phyloP scores from a whole-genome alignment of 2,113 vertebrate species.

The Pipra filicauda region DNA sequence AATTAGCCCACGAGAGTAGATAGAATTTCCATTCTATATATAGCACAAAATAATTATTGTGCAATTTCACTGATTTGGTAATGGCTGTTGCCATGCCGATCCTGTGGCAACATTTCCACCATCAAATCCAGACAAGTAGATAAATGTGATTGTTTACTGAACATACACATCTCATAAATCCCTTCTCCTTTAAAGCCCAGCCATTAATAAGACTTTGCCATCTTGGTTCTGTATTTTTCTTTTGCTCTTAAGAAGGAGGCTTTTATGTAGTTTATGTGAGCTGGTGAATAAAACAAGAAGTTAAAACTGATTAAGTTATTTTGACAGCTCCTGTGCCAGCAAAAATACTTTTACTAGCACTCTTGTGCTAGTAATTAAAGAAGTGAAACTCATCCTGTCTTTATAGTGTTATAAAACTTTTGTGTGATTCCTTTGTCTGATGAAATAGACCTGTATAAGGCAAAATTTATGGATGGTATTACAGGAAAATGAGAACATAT shows the following conservation, averaged over 20 bases:
- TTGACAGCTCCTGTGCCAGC: neutral
- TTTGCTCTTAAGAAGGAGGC: neutral
- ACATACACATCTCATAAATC: neutral
- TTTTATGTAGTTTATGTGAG: neutral
- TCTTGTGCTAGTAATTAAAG: neutral
- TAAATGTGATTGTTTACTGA: neutral
- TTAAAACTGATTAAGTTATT: neutral
- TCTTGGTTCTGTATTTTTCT: neutral
- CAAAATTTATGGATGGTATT: neutral
- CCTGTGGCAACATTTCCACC: neutral
- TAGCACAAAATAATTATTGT: neutral
- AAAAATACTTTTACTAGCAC: neutral
- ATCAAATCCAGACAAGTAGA: neutral
- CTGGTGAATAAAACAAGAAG: neutral
- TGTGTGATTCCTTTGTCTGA: neutral
- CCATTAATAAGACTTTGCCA: neutral
- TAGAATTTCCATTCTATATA: neutral
- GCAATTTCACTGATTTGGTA: slow-evolving; percentile 1
- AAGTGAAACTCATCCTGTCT: neutral
- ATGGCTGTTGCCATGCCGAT: neutral
- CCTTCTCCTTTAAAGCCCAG: neutral
- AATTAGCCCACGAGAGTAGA: neutral
- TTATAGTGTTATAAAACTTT: neutral
- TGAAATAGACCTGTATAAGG: neutral
- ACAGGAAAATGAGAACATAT: neutral